Evolutionary conservation across 2,797 vertebrate species (phyloP), one percentile per base, ranked within the genome.

Genomic region (Manis crassicaudata): DNA sequence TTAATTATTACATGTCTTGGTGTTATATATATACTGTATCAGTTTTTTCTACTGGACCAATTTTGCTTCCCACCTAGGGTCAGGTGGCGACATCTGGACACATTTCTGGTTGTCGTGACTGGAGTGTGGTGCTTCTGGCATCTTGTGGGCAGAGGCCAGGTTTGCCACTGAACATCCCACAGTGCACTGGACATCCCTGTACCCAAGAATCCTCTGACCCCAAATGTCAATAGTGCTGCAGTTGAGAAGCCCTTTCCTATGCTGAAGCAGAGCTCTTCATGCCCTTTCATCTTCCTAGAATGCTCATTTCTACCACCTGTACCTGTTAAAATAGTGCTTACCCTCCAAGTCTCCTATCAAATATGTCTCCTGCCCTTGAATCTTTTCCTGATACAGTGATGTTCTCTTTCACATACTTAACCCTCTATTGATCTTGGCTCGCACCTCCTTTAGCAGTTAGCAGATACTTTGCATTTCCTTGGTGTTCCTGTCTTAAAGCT

Each of bases 221-320:
- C 2, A 14, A 52, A n/a, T 1, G 29, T 58, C 81, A 35, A 27
- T 11, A 7, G 5, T 0, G 6, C 37, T 27, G 17, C 0, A 0
- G 35, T 27, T 63, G 60, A 20, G 46, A 68, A 68, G 27, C 25
- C 0, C 13, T 75, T 18, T 50, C 52, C 21, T 35, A 52, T 8
- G 14, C 5, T 1, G 29, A 77, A 62, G 68, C 32, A 72, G 62
- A 72, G 13, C 25, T 5, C 6, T 10, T 6, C 12, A 3, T 21
- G 54, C 70, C 46, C 35, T 29, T n/a, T 70, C 46, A 11, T 56
- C n/a, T 29, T 68, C 52, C 7, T 40, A n/a, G 83, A 60, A 76
- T 23, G 76, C n/a, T 52, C 16, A 63, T 68, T 75, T 40, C 60
- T 54, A 29, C 14, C 17, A 18, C 32, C 27, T 10, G 8, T 3